These are phyloP conservation scores for Hetaerina americana DNA, from an alignment of 1,140 invertebrate species.

Conservation along the genomic window DNA sequence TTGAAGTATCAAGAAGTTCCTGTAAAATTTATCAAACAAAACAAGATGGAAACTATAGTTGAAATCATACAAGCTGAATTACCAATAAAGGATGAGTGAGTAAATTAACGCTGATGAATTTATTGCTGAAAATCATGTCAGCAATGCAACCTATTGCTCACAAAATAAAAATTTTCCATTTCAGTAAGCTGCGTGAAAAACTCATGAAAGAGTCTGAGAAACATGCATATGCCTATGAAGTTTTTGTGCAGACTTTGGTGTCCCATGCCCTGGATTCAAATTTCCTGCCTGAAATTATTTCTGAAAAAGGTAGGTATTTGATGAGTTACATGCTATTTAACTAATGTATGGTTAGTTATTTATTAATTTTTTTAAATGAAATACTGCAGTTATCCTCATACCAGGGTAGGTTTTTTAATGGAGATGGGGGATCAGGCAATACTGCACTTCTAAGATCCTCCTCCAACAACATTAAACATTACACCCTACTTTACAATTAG, in stretches of 20 bases:
- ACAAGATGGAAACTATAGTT: conserved; percentile 62
- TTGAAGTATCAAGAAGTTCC: conserved; percentile 62
- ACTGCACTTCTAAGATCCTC: no score
- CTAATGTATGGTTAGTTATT: no score
- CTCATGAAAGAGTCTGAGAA: conserved; percentile 58
- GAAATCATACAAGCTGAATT: conserved; percentile 61
- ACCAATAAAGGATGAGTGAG: conserved; percentile 45
- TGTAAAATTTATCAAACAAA: conserved; percentile 55
- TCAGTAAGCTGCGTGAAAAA: conserved; percentile 52
- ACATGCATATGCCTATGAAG: conserved; percentile 65
- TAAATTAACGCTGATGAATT: conserved; percentile 8
- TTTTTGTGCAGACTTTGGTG: conserved; percentile 80
- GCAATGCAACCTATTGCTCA: not conserved
- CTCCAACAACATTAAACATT: no score
- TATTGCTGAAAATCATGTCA: no score
- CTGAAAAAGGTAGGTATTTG: conserved; percentile 69
- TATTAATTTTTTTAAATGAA: no score
- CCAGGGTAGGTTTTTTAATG: no score
- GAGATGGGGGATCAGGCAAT: no score
- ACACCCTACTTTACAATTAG: no score
- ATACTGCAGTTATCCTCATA: no score
- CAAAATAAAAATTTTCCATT: conserved; percentile 12
- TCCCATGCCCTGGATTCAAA: conserved; percentile 79
- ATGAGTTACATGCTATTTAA: no score
- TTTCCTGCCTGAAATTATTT: conserved; percentile 76